A percentile compares a stretch with the other conserved stretches of the same genome.
These are phyloP conservation scores for Trachurus trachurus DNA, from an alignment of 2,797 vertebrate genomes.

Conservation along the genomic window DNA sequence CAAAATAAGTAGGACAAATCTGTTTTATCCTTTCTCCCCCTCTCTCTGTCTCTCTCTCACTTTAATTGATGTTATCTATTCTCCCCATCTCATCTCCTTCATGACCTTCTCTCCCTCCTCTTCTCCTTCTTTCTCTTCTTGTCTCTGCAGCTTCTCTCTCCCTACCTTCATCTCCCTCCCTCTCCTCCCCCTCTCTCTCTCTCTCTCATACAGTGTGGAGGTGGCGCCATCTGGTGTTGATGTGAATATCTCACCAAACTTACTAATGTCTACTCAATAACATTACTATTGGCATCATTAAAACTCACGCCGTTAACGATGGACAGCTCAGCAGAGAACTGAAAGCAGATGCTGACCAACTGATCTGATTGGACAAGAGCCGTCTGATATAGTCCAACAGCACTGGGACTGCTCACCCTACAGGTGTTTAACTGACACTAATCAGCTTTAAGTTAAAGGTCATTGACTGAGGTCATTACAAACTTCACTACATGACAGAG, in stretches of 20 bases:
- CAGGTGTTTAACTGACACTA: too few species aligned
- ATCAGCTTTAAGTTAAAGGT: too few species aligned
- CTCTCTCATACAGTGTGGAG: constrained; percentile 29
- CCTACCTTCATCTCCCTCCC: background rate
- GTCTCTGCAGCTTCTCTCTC: background rate
- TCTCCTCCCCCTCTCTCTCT: fast-evolving
- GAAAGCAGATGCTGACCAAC: too few species aligned
- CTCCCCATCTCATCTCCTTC: background rate
- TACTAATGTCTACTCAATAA: background rate
- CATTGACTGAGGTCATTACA: too few species aligned
- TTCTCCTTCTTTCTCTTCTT: background rate
- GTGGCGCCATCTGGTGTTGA: constrained; percentile 70
- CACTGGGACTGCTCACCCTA: too few species aligned
- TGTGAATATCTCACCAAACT: background rate
- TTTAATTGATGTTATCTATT: background rate
- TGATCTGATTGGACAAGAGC: too few species aligned
- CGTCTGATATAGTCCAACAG: too few species aligned
- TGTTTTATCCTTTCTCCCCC: background rate
- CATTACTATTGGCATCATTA: background rate
- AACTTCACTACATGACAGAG: too few species aligned
- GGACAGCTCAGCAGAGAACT: background rate
- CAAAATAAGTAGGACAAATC: constrained; percentile 17
- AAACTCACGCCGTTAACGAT: background rate
- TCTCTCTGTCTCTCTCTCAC: background rate
- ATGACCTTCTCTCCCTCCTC: background rate